Percentiles rank a stretch among this genome's conserved stretches.
phyloP scores from a whole-genome alignment of 30 jellyfish, hydroid and myxozoan genomes.

The Sanderia malayensis region DNA sequence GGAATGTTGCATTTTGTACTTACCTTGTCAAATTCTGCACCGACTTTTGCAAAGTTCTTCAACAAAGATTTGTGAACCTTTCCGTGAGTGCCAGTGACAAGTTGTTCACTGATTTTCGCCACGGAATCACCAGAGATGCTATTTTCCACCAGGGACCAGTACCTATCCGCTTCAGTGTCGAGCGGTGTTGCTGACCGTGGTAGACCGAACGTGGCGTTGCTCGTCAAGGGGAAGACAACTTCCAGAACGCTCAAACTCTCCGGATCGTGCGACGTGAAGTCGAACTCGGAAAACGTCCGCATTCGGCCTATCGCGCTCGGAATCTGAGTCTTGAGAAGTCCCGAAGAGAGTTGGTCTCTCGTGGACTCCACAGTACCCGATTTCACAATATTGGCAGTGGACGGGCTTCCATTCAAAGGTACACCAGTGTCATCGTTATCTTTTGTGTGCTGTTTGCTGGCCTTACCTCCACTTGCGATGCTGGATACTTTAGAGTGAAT shows the following conservation, averaged over 20 bases:
- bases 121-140: slow-evolving; percentile 53
- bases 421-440: too few relatives aligned
- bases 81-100: slow-evolving; percentile 35
- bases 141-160: slow-evolving; percentile 28
- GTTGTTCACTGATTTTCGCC: slow-evolving; percentile 38
- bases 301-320: slow-evolving; percentile 53
- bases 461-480: background rate
- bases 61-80: slow-evolving; percentile 38
- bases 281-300: slow-evolving; percentile 46
- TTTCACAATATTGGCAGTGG: too few relatives aligned
- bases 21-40: slow-evolving; percentile 42
- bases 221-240: slow-evolving; percentile 39
- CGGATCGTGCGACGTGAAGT: slow-evolving; percentile 60
- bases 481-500: background rate
- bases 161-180: slow-evolving; percentile 45
- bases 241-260: slow-evolving; percentile 41
- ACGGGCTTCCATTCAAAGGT: too few relatives aligned
- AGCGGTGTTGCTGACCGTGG: slow-evolving; percentile 58
- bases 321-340: slow-evolving; percentile 31
- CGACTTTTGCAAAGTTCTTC: slow-evolving; percentile 23
- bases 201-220: slow-evolving; percentile 62
- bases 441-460: too few relatives aligned
- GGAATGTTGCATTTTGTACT: too few relatives aligned
- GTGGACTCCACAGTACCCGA: slow-evolving; percentile 31
- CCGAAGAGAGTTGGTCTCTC: slow-evolving; percentile 47